Percentiles rank a stretch among this genome's conserved stretches.
Evolutionary conservation across 2,113 vertebrate species (phyloP).

Genomic region (Rhagologus leucostigma): DNA sequence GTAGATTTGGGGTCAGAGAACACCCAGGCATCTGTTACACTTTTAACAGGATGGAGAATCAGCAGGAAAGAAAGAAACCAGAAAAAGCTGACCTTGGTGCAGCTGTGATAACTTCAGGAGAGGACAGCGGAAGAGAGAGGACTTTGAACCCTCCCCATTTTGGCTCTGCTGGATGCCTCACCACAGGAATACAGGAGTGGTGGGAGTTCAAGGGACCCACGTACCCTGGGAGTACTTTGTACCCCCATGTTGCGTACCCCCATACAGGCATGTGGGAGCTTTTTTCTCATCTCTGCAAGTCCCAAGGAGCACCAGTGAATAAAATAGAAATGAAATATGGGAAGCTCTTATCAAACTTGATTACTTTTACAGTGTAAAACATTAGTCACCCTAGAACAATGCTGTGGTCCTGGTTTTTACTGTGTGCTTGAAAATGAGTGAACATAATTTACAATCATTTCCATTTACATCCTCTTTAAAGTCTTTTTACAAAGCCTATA

Average conservation of each 20-base stretch:
- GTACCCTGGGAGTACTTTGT: background rate
- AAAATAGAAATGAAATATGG: background rate
- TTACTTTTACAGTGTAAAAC: background rate
- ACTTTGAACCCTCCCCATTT: constrained; percentile 38
- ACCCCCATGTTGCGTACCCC: rapidly evolving
- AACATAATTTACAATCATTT: background rate
- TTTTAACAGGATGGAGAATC: constrained; percentile 12
- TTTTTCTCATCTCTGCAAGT: background rate
- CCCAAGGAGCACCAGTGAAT: background rate
- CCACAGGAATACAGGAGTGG: background rate
- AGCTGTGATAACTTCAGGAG: background rate
- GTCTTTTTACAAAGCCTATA: background rate
- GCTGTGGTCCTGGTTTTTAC: background rate
- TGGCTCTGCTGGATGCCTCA: background rate
- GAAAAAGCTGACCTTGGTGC: constrained; percentile 7
- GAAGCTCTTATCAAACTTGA: background rate
- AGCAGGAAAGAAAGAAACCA: constrained; percentile 39
- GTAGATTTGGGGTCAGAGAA: constrained; percentile 19
- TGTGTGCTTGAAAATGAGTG: background rate
- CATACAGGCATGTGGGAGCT: rapidly evolving
- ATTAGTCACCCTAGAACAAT: background rate
- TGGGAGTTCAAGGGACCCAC: background rate
- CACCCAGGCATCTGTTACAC: background rate
- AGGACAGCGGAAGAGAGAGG: background rate
- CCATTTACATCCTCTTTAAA: background rate